These are phyloP conservation scores for Procambarus virginalis DNA, from an alignment of 1,140 invertebrate genomes.

Conservation along the genomic window DNA sequence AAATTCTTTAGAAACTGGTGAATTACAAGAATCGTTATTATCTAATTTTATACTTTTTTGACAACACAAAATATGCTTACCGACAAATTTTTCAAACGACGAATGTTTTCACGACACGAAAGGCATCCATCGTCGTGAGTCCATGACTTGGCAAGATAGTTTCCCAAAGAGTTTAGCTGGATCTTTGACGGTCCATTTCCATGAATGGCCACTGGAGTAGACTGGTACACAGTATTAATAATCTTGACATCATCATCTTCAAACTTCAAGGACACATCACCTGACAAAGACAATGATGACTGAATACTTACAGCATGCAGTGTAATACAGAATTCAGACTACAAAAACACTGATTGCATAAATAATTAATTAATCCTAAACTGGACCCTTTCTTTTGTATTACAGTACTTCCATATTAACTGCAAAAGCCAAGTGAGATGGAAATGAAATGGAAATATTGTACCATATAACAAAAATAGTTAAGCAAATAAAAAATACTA, in stretches of 20 bases:
- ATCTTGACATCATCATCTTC: slow-evolving; percentile 79
- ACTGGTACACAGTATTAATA: slow-evolving; percentile 87
- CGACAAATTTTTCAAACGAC: slow-evolving; percentile 73
- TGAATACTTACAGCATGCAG: not conserved
- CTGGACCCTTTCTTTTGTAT: no score
- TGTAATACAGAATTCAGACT: no score
- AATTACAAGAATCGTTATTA: no score
- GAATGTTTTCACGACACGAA: slow-evolving; percentile 81
- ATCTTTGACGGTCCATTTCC: slow-evolving; percentile 93
- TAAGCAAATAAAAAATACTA: no score
- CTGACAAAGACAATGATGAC: slow-evolving; percentile 74
- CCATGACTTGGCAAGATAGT: slow-evolving; percentile 93
- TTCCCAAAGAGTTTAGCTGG: slow-evolving; percentile 85
- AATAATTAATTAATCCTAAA: no score
- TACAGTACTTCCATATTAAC: no score
- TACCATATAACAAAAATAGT: no score
- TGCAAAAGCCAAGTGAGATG: no score
- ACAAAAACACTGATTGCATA: no score
- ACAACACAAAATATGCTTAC: slow-evolving; percentile 11
- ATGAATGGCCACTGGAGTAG: slow-evolving; percentile 91
- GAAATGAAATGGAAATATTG: no score
- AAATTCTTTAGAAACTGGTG: no score
- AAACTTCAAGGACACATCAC: slow-evolving; percentile 85
- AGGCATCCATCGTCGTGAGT: slow-evolving; percentile 85
- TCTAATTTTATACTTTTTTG: no score